These are phyloP conservation scores for Delia radicum DNA, from an alignment of 1,140 invertebrate genomes.

Conservation along the genomic window DNA sequence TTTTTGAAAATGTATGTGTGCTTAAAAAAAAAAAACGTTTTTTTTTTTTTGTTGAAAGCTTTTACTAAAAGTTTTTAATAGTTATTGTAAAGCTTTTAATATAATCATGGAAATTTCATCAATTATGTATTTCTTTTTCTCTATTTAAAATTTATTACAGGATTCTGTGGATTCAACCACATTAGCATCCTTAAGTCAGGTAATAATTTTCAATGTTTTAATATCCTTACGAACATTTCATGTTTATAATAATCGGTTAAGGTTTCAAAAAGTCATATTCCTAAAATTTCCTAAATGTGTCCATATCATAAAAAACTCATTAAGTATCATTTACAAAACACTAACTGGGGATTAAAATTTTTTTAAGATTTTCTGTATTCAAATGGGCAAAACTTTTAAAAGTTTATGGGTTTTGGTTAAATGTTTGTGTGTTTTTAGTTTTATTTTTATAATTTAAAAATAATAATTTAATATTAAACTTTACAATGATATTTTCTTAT, in stretches of 20 bases:
- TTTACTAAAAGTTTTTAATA: background rate
- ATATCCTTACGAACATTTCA: too few relatives aligned
- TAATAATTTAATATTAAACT: background rate
- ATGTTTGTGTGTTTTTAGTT: background rate
- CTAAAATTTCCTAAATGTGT: too few relatives aligned
- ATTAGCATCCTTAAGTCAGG: slow-evolving; percentile 57
- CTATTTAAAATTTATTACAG: slow-evolving; percentile 44
- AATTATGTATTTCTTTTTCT: slow-evolving; percentile 13
- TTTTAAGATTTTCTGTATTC: too few relatives aligned
- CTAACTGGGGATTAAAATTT: too few relatives aligned
- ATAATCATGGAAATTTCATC: background rate
- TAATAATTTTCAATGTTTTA: too few relatives aligned
- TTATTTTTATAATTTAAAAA: background rate
- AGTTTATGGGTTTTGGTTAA: background rate
- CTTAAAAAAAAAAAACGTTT: too few relatives aligned
- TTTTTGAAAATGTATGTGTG: too few relatives aligned
- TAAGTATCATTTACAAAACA: too few relatives aligned
- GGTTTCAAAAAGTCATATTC: too few relatives aligned
- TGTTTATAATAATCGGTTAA: too few relatives aligned
- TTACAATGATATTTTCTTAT: background rate
- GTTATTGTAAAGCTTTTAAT: background rate
- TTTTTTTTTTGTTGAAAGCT: background rate
- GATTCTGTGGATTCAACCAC: slow-evolving; percentile 57
- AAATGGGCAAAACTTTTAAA: background rate
- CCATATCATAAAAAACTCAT: too few relatives aligned